Evolutionary conservation across 2,113 vertebrate species (phyloP).

Genomic region (Salvelinus sp.): DNA sequence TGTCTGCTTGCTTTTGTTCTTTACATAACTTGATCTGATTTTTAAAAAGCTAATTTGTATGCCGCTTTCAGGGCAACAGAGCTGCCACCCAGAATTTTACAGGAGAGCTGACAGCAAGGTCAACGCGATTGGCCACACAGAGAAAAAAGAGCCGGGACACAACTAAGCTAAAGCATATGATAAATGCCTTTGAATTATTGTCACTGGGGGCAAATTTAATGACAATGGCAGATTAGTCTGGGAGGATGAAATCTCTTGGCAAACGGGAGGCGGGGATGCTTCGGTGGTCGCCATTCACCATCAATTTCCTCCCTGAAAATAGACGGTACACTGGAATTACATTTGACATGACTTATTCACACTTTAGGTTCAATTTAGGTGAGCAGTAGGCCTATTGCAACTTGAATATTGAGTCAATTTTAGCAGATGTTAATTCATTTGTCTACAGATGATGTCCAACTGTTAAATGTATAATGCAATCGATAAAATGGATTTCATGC

Average conservation of each 20-base stretch:
- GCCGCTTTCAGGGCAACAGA: constrained; percentile 66
- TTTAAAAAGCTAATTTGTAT: constrained; percentile 83
- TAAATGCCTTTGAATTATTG: constrained; percentile 67
- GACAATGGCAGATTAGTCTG: constrained; percentile 59
- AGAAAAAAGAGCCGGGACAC: constrained; percentile 34
- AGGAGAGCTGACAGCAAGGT: constrained; percentile 64
- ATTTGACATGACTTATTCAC: constrained; percentile 24
- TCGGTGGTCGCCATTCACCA: constrained; percentile 55
- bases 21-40: constrained; percentile 84
- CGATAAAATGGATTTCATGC: no score
- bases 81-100: constrained; percentile 83
- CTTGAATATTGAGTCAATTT: no score
- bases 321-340: constrained; percentile 20
- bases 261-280: constrained; percentile 41
- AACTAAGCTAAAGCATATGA: constrained; percentile 58
- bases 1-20: constrained; percentile 85
- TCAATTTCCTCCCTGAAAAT: constrained; percentile 32
- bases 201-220: constrained; percentile 62
- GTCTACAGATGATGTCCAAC: no score
- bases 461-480: no score
- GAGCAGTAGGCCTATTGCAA: no score
- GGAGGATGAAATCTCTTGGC: constrained; percentile 52
- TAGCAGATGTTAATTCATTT: no score
- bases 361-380: no score
- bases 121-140: constrained; percentile 47